These are phyloP conservation scores for Sprattus sprattus DNA, from an alignment of 2,113 vertebrate genomes.

Conservation along the genomic window DNA sequence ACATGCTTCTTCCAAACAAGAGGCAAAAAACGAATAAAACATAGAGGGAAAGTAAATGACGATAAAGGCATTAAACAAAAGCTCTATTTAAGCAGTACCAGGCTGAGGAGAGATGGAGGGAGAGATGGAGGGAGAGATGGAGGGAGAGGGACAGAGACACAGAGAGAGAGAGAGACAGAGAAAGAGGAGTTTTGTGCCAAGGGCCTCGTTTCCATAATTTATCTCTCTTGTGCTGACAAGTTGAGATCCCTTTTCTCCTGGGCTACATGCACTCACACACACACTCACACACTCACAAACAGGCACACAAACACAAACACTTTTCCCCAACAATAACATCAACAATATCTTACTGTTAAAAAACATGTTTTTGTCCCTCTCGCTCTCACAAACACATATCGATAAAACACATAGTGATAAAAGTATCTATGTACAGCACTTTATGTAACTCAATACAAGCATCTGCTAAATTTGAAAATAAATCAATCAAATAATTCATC, in stretches of 20 bases:
- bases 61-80: constrained; percentile 43
- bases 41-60: neutral
- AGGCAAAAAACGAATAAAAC: neutral
- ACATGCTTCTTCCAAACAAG: neutral
- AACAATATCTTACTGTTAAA: no score
- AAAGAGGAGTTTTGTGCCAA: neutral
- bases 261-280: neutral
- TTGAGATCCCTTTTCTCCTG: neutral
- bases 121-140: neutral
- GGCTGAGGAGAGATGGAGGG: neutral
- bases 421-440: no score
- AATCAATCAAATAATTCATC: no score
- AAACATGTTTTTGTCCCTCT: constrained; percentile 11
- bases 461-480: no score
- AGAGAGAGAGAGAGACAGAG: constrained; percentile 5
- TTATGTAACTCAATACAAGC: no score
- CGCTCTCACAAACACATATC: neutral
- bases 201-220: neutral
- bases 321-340: no score
- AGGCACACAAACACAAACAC: neutral
- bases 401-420: neutral
- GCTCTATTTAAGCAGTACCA: constrained; percentile 25
- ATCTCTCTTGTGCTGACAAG: neutral
- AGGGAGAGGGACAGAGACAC: neutral
- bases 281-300: neutral